Conservation (phyloP, 2,888 invertebrate genomes). For the Entomobrya proxima region DNA sequence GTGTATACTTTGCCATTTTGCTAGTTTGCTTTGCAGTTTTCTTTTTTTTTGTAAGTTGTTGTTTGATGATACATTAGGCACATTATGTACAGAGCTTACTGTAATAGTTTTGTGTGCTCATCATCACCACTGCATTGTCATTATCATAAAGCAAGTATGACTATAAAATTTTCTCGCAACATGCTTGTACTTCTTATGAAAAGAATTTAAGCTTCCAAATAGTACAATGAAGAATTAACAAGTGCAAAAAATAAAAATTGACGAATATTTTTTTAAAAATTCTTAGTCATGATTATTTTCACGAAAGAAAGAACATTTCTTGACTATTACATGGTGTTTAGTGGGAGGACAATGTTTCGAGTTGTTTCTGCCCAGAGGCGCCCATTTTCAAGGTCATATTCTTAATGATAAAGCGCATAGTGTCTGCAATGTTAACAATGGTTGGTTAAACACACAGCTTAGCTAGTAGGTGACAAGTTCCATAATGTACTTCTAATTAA, state of each 20-base stretch:
- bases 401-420: background rate
- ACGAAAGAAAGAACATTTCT: too few relatives aligned
- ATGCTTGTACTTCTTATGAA: background rate
- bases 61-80: background rate
- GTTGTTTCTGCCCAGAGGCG: background rate
- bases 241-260: too few relatives aligned
- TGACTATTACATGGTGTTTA: background rate
- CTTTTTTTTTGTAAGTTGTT: background rate
- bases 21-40: background rate
- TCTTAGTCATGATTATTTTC: background rate
- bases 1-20: constrained; percentile 30
- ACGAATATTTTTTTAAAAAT: background rate
- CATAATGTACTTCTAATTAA: constrained; percentile 56
- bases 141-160: constrained; percentile 9
- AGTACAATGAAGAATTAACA: background rate
- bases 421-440: background rate
- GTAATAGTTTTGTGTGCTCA: background rate
- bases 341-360: constrained; percentile 5
- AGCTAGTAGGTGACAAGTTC: constrained; percentile 50
- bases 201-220: background rate
- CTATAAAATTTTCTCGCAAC: background rate
- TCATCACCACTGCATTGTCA: background rate
- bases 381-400: constrained; percentile 40
- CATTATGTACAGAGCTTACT: background rate
- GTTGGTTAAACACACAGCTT: background rate